Evolutionary conservation across 1,140 invertebrate species (phyloP), one percentile per base, ranked within the genome.

Genomic region (Andricus grossulariae): DNA sequence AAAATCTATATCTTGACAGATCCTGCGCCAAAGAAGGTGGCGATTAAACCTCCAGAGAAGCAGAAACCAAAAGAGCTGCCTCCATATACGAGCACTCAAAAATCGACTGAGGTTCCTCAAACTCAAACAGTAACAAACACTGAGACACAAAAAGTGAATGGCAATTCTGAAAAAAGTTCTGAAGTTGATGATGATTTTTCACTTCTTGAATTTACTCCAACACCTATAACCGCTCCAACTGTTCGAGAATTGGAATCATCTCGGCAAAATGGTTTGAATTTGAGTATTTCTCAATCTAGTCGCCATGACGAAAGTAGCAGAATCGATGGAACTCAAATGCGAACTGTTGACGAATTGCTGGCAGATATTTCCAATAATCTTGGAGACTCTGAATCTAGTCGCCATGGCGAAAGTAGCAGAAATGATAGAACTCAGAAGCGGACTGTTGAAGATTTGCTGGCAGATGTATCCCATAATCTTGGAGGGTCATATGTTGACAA

Each of bases 401-500:
- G 66, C 70, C 78, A 76, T 71, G 84, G 80, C 74, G 60, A 66
- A 66, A 66, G 32, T n/a, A 66, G 39, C 25, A 66, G n/a, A 39
- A 39, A 16, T 3, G 21, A 39, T 15, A 39, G 16, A 39, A 39
- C 4, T 32, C 57, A 32, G 10, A 66, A 66, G 15, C 60, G 60
- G 2, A 66, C 60, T n/a, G 60, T 66, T 39, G 60, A 66, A n/a
- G 25, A 66, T 39, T 66, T 66, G n/a, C 6, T 66, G 39, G 25
- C 32, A 39, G 60, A 66, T 39, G 60, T 66, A 39, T 39, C 5
- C 16, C 5, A 15, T 66, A 25, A 39, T 66, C 60, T 66, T n/a
- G 25, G 15, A 45, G 39, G 39, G 10, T 16, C 66, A 11, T 45
- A 45, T 45, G 39, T 45, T 45, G 39, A 45, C 39, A 45, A 45